Base-by-base conservation (phyloP, 2,113 vertebrate genomes). In the Cryptotis parvus region DNA sequence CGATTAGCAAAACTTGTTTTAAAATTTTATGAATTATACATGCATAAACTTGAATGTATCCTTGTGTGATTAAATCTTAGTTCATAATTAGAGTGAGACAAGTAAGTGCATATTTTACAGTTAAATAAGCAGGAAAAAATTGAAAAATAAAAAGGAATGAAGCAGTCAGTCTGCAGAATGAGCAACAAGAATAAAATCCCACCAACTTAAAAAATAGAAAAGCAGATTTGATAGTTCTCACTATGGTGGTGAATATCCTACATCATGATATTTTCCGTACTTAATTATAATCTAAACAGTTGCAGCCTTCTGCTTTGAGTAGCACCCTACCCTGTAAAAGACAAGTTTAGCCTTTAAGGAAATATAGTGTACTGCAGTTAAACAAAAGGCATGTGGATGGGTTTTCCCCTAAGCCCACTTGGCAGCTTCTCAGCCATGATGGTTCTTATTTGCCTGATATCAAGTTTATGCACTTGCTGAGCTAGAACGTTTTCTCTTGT, bases 51-150 rank as follows among this genome's bases (percentile, higher is more conserved):
- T 86, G 72, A 83, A 43, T 39, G 58, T 88, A 83, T 81, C 29
- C 79, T 49, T 86, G 22, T 83, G 83, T 95, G 66, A 94, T 93
- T 94, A 95, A 95, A 95, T 91, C 75, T 92, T 69, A 90, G 91
- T 91, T 96, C 49, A 35, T 94, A 96, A 95, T 94, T 91, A 94
- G 75, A 69, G 5, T 87, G 84, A 92, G 87, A 70, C 72, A 95
- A 95, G 75, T 81, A 83, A 83, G 26, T 87, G 35, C 29, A 22
- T 37, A 37, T 91, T 91, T 81, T 74, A 55, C 43, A 95, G 61
- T 18, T 90, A 49, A 95, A 90, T 37, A 39, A 72, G 69, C 9
- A 31, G 29, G 15, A 65, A 22, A 65, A 65, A 31, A 65, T 65
- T 29, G 26, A 29, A 12, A 22, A 27, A 10, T 65, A 10, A 65